Evolutionary conservation across 2,797 vertebrate species (phyloP).

Genomic region (Arnoldichthys spilopterus): DNA sequence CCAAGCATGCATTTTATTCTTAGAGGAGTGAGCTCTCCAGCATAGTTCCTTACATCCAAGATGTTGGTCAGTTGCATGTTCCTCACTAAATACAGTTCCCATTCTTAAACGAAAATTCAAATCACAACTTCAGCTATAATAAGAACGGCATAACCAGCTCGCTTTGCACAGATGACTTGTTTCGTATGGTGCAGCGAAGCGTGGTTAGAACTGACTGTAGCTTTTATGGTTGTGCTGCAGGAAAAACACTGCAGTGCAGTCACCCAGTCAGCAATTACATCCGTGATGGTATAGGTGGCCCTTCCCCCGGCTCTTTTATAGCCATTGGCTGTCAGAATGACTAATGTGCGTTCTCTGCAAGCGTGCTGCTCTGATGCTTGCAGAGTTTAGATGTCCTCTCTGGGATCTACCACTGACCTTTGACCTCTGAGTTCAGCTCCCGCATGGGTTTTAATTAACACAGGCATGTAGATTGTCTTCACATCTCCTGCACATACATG

Average conservation of each 20-base stretch:
- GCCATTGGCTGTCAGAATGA: slow-evolving; percentile 60
- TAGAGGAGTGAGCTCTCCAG: too few relatives aligned
- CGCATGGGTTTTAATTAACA: slow-evolving; percentile 57
- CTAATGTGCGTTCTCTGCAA: slow-evolving; percentile 64
- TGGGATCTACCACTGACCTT: slow-evolving; percentile 52
- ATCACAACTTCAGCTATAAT: background rate
- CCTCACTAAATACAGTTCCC: slow-evolving; percentile 22
- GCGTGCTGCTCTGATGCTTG: slow-evolving; percentile 55
- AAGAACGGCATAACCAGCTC: background rate
- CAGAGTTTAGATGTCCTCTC: slow-evolving; percentile 31
- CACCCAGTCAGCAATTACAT: slow-evolving; percentile 65
- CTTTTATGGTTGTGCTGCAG: slow-evolving; percentile 7
- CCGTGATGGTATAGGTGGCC: slow-evolving; percentile 59
- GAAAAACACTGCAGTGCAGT: slow-evolving; percentile 39
- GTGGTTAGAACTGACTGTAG: background rate
- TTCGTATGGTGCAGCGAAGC: background rate
- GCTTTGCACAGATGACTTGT: background rate
- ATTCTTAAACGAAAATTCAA: background rate
- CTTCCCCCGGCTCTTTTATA: slow-evolving; percentile 51
- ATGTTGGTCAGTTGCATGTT: slow-evolving; percentile 55
- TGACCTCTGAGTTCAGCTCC: slow-evolving; percentile 59
- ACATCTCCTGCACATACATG: slow-evolving; percentile 16
- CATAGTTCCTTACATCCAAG: slow-evolving; percentile 64
- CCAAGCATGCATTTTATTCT: too few relatives aligned
- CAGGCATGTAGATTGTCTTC: background rate